Evolutionary conservation across 2,113 vertebrate genomes (phyloP), one percentile per base, ranked within the genome.

Genomic region (Tautogolabrus adspersus): DNA sequence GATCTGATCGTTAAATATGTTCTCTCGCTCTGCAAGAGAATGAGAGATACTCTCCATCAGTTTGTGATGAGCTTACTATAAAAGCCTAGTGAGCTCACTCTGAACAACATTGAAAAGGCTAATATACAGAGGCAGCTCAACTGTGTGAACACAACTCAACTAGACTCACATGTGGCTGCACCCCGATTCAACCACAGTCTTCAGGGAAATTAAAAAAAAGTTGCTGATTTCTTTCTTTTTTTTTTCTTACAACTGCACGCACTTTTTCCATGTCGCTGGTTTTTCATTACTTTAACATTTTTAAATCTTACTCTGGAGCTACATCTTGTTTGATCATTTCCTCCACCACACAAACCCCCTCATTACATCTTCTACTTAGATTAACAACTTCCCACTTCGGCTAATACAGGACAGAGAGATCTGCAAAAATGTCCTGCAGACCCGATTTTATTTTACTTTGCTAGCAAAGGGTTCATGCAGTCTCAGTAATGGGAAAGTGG

Each of bases 331-430:
- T 51, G 34, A 75, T 54, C 37, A 18, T 46, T 49, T 56, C 60
- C 56, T n/a, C 26, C 42, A 22, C 10, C 59, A 15, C 19, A 11
- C 56, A 62, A 69, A 0, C 8, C 19, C 8, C 49, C 49, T 55
- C 67, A 72, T 81, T 73, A 40, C 4, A 37, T 22, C 30, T 26
- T 10, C 60, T 49, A 57, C 56, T 56, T 42, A 66, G 69, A 86
- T 86, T 63, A 88, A 86, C 71, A 69, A 64, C 79, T 40, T 66
- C 66, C 68, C 78, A 79, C 60, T 82, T 54, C 75, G 80, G 55
- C 70, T 70, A 71, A 82, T 49, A 62, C 47, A n/a, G 23, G 38
- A 68, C 57, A 30, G 40, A 15, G 26, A 74, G 61, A 51, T 37
- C n/a, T 47, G 75, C 0, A 49, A 47, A 49, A 49, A 49, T 7